Conservation (phyloP, 2,113 vertebrate species). For the Pangasianodon gigas region DNA sequence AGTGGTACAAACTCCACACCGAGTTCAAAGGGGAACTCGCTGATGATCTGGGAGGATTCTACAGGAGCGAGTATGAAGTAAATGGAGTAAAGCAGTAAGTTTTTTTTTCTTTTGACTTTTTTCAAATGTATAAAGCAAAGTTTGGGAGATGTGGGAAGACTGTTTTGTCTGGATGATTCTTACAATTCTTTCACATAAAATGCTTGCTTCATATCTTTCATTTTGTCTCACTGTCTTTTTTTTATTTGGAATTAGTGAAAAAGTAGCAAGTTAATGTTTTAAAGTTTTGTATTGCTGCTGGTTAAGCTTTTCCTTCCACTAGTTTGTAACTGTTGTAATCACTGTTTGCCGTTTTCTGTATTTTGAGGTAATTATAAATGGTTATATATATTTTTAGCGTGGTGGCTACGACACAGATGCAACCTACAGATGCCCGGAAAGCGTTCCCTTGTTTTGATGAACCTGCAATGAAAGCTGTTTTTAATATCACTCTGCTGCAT, state of each 20-base stretch:
- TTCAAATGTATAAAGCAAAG: neutral
- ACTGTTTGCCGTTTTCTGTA: neutral
- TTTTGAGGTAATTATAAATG: neutral
- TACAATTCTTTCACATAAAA: neutral
- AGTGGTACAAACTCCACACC: slow-evolving; percentile 71
- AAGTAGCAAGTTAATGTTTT: neutral
- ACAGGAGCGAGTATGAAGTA: slow-evolving; percentile 87
- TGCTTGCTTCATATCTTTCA: neutral
- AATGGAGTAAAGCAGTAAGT: slow-evolving; percentile 70
- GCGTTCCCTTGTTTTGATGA: slow-evolving; percentile 80
- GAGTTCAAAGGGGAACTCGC: slow-evolving; percentile 82
- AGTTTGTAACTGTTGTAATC: neutral
- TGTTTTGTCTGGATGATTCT: neutral
- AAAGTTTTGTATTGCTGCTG: neutral
- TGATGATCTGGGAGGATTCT: slow-evolving; percentile 88
- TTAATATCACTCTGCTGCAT: slow-evolving; percentile 74
- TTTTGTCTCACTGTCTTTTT: neutral
- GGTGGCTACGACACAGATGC: slow-evolving; percentile 79
- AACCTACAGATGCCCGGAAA: slow-evolving; percentile 73
- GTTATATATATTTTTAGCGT: slow-evolving; percentile 56
- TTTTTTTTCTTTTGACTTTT: neutral
- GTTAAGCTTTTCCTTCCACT: neutral
- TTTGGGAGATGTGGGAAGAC: neutral
- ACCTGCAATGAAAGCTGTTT: slow-evolving; percentile 75
- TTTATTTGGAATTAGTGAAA: neutral